Percentiles rank a stretch among this genome's conserved stretches.
phyloP scores from a whole-genome alignment of 2,888 invertebrate species.

The Adelognathus sp. region DNA sequence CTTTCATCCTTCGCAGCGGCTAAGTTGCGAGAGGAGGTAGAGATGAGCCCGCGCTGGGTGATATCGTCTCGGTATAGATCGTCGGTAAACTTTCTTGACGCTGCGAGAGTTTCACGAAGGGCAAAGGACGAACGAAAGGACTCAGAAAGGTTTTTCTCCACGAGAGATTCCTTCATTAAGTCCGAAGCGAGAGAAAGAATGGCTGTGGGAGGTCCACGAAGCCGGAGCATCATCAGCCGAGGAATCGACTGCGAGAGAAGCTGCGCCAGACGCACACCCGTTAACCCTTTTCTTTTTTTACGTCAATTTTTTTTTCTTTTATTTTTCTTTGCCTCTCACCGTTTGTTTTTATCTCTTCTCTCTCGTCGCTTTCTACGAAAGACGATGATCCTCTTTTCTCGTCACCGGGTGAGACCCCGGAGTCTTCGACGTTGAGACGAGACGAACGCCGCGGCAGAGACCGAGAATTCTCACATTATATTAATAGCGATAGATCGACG shows the following conservation, averaged over 20 bases:
- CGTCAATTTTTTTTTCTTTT: constrained; percentile 15
- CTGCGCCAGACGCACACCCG: constrained; percentile 47
- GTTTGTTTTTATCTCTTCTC: no score
- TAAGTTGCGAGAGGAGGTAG: background rate
- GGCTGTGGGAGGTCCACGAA: constrained; percentile 52
- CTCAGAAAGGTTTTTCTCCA: constrained; percentile 37
- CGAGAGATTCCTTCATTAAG: constrained; percentile 62
- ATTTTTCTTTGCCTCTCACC: background rate
- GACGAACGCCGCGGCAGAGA: constrained; percentile 52
- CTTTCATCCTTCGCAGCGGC: background rate
- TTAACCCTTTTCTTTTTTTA: constrained; percentile 29
- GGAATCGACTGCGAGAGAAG: constrained; percentile 31
- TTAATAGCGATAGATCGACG: constrained; percentile 67
- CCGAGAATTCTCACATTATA: constrained; percentile 64
- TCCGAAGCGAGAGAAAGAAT: constrained; percentile 55
- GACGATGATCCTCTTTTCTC: constrained; percentile 19
- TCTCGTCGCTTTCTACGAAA: constrained; percentile 28
- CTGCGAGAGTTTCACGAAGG: background rate
- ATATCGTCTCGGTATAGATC: background rate
- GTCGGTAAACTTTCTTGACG: background rate
- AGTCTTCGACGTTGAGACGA: constrained; percentile 25
- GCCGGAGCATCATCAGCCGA: constrained; percentile 30
- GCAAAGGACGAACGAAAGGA: background rate
- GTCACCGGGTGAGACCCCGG: constrained; percentile 15
- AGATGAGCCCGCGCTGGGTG: background rate